These are phyloP conservation scores for Calameuta pallipes DNA, from an alignment of 2,888 invertebrate species.

Conservation along the genomic window DNA sequence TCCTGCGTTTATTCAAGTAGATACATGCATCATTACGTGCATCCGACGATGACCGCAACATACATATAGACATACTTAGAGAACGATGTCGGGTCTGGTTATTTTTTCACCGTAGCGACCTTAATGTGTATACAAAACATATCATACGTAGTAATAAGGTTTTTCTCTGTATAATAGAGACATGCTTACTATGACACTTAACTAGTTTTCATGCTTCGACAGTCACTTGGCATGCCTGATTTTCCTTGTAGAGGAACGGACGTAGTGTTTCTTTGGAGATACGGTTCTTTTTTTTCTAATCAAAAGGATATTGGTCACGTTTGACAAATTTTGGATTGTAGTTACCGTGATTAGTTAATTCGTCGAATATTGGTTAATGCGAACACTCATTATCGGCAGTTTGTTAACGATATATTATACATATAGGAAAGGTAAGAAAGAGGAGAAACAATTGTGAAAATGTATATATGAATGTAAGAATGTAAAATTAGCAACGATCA, in stretches of 20 bases:
- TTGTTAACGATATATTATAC: background rate
- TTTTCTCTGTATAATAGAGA: background rate
- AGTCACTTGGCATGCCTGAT: background rate
- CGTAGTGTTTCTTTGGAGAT: background rate
- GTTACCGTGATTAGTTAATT: background rate
- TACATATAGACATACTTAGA: background rate
- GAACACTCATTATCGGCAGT: background rate
- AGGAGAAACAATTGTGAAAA: background rate
- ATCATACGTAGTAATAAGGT: background rate
- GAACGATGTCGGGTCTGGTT: background rate
- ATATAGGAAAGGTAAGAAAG: background rate
- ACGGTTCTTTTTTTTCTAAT: background rate
- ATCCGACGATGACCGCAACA: background rate
- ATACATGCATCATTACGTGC: background rate
- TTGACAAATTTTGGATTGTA: background rate
- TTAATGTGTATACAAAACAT: background rate
- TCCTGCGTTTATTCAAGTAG: background rate
- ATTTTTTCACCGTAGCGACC: background rate
- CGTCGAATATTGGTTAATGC: background rate
- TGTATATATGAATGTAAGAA: background rate
- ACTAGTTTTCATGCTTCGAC: background rate
- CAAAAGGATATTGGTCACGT: background rate
- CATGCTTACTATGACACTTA: background rate
- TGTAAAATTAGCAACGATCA: constrained; percentile 2
- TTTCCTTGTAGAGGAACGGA: background rate